Evolutionary conservation across 2,888 invertebrate genomes (phyloP), one percentile per base, ranked within the genome.

Genomic region (Chalcosyrphus nemorum): DNA sequence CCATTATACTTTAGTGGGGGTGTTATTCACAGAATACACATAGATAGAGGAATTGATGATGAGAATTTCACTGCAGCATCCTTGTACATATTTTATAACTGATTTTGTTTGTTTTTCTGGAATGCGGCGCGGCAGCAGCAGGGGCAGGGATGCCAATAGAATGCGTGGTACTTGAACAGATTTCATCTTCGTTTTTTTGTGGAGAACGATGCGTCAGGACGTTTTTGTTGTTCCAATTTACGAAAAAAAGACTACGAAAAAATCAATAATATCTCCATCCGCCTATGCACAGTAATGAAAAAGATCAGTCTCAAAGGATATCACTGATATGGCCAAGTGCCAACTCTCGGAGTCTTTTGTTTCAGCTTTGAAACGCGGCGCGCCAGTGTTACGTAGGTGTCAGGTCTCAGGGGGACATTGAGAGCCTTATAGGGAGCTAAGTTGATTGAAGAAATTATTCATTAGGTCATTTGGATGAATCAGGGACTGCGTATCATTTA

Each of bases 31-130:
- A 63, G 29, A 29, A 54, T 24, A 47, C 59, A 66, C 50, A 59
- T 45, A 70, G 21, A 41, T 35, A 29, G 45, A 76, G 47, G 61
- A 81, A 56, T 70, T 81, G 68, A 81, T 70, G 70, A 63, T 56
- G 63, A 50, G 50, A 63, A 61, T 63, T 76, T 57, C 41, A 70
- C 75, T 81, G 75, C 76, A 81, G 61, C 56, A 76, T 81, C 75
- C 70, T 56, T 63, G 47, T 81, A 76, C 81, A 81, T 81, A 81
- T 63, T 68, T 75, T 68, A 81, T 75, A 63, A 70, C 21, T 35
- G 57, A 70, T 70, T 81, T 81, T 74, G 54, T 54, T 65, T 75
- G 59, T 29, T 63, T 61, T 47, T 52, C 61, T n/a, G 38, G 24
- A 27, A 15, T 43, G 15, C 13, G 38, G 24, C 24, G 24, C 24